Percentiles rank a stretch among this genome's conserved stretches.
Evolutionary conservation across 2,888 invertebrate species (phyloP).

Genomic region (Tuta absoluta): DNA sequence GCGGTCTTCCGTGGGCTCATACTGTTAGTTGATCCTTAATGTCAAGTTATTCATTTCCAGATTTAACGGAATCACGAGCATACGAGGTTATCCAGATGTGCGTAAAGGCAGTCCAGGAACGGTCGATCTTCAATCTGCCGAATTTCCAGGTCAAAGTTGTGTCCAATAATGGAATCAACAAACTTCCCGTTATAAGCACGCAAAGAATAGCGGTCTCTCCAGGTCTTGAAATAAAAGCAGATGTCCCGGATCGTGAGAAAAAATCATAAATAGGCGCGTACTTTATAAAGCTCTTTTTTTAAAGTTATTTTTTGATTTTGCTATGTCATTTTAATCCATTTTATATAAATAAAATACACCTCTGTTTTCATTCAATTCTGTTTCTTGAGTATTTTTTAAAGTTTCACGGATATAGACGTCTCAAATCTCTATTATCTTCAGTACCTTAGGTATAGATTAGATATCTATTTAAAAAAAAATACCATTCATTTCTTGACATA

Average conservation of each 20-base stretch:
- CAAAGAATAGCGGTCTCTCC: background rate
- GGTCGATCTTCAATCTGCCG: conserved; percentile 93
- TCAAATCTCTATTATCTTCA: no score
- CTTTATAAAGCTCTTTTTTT: background rate
- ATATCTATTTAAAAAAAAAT: no score
- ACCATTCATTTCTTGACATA: background rate
- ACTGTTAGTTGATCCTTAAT: no score
- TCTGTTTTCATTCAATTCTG: no score
- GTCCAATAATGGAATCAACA: conserved; percentile 89
- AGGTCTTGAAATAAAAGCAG: background rate
- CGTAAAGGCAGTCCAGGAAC: conserved; percentile 91
- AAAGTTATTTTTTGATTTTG: background rate
- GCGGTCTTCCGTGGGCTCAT: no score
- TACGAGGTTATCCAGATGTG: conserved; percentile 92
- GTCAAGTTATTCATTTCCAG: conserved; percentile 71
- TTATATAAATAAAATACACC: background rate
- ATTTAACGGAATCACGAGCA: conserved; percentile 88
- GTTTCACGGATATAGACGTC: no score
- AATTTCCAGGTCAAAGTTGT: conserved; percentile 93
- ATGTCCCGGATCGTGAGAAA: background rate
- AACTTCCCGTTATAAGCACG: conserved; percentile 83
- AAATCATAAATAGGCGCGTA: background rate
- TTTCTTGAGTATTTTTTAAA: no score
- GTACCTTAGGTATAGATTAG: no score
- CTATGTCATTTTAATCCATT: background rate